Conservation (phyloP, 2,113 vertebrate genomes). For the Lonchura striata region DNA sequence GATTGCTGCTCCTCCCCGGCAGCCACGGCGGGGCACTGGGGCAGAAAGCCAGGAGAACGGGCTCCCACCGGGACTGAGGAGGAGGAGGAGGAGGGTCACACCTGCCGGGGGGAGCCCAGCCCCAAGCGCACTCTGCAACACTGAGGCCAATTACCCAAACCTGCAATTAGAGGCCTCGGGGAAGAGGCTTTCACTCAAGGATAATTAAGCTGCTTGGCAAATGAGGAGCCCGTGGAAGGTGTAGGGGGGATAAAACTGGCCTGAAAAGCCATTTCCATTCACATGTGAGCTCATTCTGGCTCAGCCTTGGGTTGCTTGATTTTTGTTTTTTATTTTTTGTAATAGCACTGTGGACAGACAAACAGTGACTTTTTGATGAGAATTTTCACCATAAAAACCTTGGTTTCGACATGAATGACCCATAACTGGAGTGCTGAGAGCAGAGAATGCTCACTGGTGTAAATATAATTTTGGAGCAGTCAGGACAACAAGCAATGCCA, state of each 20-base stretch:
- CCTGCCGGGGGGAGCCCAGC: background rate
- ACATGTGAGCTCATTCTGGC: background rate
- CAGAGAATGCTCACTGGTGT: background rate
- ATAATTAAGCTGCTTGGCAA: constrained; percentile 41
- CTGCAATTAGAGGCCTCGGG: constrained; percentile 29
- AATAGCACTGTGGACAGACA: background rate
- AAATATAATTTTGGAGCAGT: background rate
- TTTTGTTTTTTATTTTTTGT: background rate
- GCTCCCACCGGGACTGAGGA: rapidly evolving
- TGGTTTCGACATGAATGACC: background rate
- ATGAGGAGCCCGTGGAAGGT: background rate
- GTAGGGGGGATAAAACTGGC: background rate
- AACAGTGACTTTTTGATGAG: background rate
- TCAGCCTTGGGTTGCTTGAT: background rate
- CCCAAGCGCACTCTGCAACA: background rate
- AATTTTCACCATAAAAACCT: background rate
- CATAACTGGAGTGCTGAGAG: rapidly evolving
- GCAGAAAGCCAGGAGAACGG: rapidly evolving
- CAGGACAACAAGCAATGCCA: rapidly evolving
- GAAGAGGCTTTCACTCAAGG: constrained; percentile 12
- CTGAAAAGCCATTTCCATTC: background rate
- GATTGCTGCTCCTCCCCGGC: background rate
- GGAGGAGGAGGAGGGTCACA: background rate
- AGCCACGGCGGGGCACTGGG: rapidly evolving
- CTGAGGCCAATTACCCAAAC: background rate